Conservation (phyloP, 2,797 vertebrate species). For the Sebastes vulpes region DNA sequence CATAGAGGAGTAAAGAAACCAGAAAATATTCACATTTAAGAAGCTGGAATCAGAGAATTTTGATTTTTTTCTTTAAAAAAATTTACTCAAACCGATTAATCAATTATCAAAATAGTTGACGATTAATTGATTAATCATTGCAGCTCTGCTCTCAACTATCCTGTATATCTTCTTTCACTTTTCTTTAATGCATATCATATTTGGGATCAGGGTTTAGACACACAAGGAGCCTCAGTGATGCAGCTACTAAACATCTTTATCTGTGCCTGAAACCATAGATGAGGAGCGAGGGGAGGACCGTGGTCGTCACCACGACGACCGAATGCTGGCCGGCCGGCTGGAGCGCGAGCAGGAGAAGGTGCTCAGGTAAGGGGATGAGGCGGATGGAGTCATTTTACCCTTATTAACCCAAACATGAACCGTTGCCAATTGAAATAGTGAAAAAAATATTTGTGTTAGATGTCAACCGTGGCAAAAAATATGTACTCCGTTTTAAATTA, state of each 20-base stretch:
- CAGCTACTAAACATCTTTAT: not conserved
- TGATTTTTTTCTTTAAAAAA: no score
- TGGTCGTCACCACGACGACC: constrained; percentile 89
- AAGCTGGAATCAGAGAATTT: no score
- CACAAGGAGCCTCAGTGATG: not conserved
- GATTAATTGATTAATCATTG: no score
- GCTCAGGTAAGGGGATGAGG: constrained; percentile 87
- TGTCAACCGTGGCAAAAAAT: accelerated
- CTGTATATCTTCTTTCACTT: not conserved
- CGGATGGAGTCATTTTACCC: not conserved
- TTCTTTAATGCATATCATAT: not conserved
- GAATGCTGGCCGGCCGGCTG: constrained; percentile 89
- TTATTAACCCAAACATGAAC: not conserved
- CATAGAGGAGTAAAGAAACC: no score
- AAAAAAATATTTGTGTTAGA: not conserved
- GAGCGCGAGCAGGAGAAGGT: constrained; percentile 96
- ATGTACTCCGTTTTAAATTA: not conserved
- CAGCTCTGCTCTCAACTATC: not conserved
- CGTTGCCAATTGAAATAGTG: not conserved
- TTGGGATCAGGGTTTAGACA: not conserved
- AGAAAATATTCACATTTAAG: no score
- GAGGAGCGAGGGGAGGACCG: constrained; percentile 92
- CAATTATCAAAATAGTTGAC: no score
- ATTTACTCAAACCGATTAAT: no score
- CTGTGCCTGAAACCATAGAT: constrained; percentile 62